Conservation (phyloP, 2,797 vertebrate species). For the Macropodus opercularis region DNA sequence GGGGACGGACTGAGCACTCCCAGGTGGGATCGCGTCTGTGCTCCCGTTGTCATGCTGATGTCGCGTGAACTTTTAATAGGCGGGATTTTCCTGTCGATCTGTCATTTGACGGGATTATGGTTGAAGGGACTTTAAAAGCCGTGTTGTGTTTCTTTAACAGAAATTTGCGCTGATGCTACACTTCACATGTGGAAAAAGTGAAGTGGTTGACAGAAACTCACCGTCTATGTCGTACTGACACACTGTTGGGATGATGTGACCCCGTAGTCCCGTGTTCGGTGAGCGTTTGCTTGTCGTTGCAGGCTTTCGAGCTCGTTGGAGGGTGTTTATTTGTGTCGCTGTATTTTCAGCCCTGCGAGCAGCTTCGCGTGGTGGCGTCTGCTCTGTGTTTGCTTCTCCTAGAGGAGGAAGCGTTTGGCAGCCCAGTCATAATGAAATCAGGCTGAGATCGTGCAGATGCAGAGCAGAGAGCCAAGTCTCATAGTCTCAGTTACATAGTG, state of each 20-base stretch:
- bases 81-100: conserved; percentile 10
- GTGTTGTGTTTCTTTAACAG: too few species aligned
- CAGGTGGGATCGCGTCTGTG: conserved; percentile 56
- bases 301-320: too few species aligned
- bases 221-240: conserved; percentile 1
- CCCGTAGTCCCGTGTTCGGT: too few species aligned
- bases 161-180: too few species aligned
- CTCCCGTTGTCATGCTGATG: conserved; percentile 44
- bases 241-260: background rate
- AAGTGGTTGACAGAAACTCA: conserved; percentile 2
- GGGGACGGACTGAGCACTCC: conserved; percentile 50
- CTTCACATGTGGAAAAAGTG: too few species aligned
- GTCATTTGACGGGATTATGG: conserved; percentile 2
- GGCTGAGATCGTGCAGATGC: conserved; percentile 49
- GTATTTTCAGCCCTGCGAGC: conserved; percentile 5
- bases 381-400: conserved; percentile 43
- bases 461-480: conserved; percentile 28
- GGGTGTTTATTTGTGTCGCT: background rate
- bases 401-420: conserved; percentile 58
- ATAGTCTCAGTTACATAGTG: conserved; percentile 1
- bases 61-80: conserved; percentile 33
- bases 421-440: conserved; percentile 36
- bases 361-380: conserved; percentile 23
- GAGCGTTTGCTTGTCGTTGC: too few species aligned
- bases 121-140: too few species aligned